Evolutionary conservation across 2,888 invertebrate species (phyloP).

Genomic region (Oscheius sp.): DNA sequence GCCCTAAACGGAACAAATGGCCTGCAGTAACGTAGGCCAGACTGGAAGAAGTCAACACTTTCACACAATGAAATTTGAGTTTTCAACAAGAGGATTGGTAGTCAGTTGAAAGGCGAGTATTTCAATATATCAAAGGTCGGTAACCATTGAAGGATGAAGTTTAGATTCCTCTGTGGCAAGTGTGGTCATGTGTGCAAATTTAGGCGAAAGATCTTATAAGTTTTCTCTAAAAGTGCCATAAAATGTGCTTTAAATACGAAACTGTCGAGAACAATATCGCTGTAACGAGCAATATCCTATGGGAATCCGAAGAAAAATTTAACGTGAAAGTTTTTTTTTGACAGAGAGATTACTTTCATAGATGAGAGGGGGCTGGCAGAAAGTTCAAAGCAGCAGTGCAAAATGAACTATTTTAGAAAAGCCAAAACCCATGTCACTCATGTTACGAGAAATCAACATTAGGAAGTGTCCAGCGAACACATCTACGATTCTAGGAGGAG

Average conservation of each 20-base stretch:
- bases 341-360: not conserved
- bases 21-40: not conserved
- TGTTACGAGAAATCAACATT: not conserved
- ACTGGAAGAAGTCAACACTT: not conserved
- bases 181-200: slow-evolving; percentile 23
- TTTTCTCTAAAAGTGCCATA: too few species aligned
- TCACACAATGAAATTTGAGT: not conserved
- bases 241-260: too few species aligned
- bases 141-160: not conserved
- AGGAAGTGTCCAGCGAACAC: not conserved
- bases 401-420: not conserved
- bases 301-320: too few species aligned
- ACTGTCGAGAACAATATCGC: too few species aligned
- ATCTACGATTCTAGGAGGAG: slow-evolving; percentile 16
- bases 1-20: not conserved
- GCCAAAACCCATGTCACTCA: slow-evolving; percentile 8
- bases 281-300: too few species aligned
- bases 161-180: not conserved
- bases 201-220: not conserved
- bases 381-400: not conserved
- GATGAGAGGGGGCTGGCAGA: not conserved
- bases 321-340: too few species aligned
- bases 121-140: not conserved
- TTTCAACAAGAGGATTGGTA: not conserved
- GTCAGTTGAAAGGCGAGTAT: not conserved